Conservation (phyloP, 92 coral and sea anemone species). For the Epizoanthus ramosus region DNA sequence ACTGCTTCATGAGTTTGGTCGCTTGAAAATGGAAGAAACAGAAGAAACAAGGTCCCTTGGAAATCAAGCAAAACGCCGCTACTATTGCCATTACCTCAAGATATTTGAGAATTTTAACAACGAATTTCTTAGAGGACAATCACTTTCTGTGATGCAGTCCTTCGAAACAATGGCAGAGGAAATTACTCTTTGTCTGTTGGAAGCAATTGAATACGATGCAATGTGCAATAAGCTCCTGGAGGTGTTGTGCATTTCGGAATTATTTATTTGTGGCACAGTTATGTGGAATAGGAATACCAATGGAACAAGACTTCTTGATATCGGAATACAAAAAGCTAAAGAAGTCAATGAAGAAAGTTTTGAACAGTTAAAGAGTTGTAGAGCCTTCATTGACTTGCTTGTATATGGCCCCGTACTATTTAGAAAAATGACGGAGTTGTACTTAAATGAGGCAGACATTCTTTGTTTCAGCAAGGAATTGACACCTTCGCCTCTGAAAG, state of each 20-base stretch:
- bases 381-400: not conserved
- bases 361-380: not conserved
- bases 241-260: not conserved
- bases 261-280: not conserved
- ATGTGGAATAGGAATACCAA: constrained; percentile 4
- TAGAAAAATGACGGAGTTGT: not conserved
- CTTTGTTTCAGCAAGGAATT: not conserved
- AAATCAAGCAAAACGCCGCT: not conserved
- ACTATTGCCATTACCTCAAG: constrained; percentile 3
- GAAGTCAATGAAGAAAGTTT: not conserved
- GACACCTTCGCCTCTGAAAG: not conserved
- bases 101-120: not conserved
- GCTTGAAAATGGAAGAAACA: constrained; percentile 14
- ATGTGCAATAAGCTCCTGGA: not conserved
- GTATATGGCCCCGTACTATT: not conserved
- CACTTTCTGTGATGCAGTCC: constrained; percentile 1
- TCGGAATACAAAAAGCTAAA: not conserved
- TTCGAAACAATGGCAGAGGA: constrained; percentile 5
- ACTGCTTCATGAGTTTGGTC: not conserved
- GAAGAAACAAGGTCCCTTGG: not conserved
- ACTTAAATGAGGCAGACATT: not conserved
- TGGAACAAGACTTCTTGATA: not conserved
- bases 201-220: not conserved
- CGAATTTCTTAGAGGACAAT: constrained; percentile 1
- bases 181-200: not conserved